A percentile compares a stretch with the other conserved stretches of the same genome.
These are phyloP conservation scores for Eulacestoma nigropectus DNA, from an alignment of 2,113 vertebrate genomes.

Conservation along the genomic window DNA sequence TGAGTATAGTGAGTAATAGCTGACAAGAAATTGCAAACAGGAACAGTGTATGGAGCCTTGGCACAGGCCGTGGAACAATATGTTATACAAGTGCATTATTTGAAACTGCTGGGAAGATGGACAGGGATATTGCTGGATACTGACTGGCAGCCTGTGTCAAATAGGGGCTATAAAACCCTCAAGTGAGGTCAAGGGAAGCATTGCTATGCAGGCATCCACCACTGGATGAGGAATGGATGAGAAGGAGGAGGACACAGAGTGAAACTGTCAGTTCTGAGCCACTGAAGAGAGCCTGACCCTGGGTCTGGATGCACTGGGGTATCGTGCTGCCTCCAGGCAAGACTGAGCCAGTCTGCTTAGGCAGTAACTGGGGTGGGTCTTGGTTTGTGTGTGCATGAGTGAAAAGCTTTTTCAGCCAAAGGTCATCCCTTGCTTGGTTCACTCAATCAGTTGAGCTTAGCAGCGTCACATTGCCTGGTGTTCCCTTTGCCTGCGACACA, in stretches of 20 bases:
- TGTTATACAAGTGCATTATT: not conserved
- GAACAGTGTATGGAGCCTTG: not conserved
- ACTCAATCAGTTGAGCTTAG: not conserved
- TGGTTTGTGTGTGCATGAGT: not conserved
- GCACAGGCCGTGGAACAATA: not conserved
- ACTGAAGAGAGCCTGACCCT: not conserved
- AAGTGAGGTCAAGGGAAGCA: not conserved
- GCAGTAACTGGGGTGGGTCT: not conserved
- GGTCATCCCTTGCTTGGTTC: not conserved
- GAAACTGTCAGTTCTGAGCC: not conserved
- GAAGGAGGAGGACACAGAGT: not conserved
- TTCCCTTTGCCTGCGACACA: not conserved
- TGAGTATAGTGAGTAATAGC: not conserved
- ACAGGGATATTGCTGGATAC: not conserved
- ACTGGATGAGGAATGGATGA: not conserved
- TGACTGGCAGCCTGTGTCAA: not conserved
- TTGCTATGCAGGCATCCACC: not conserved
- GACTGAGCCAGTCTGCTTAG: not conserved
- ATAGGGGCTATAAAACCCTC: not conserved
- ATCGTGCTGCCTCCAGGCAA: not conserved
- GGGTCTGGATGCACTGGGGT: not conserved
- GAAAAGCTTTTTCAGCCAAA: not conserved
- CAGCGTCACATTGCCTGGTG: not conserved
- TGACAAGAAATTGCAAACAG: not conserved
- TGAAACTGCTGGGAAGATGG: not conserved